phyloP scores from a whole-genome alignment of 2,888 invertebrate species.

The Eupithecia exiguata region DNA sequence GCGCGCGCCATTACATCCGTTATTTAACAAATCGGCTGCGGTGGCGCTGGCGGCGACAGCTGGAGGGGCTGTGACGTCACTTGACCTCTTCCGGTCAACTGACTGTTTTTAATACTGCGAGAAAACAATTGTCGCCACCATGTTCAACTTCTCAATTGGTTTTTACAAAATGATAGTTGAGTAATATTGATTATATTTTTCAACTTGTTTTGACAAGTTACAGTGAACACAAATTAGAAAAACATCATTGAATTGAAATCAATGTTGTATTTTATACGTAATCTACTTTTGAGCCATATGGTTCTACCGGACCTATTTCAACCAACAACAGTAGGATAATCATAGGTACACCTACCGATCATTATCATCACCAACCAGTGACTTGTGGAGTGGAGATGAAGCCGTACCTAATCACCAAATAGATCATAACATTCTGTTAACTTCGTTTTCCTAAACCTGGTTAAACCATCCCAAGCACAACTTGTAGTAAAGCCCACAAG shows the following conservation, averaged over 20 bases:
- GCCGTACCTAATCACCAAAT: background rate
- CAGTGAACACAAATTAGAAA: no score
- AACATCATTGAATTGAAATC: no score
- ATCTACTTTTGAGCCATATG: background rate
- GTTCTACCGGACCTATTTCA: background rate
- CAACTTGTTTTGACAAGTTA: no score
- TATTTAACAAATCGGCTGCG: slow-evolving; percentile 43
- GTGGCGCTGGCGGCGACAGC: slow-evolving; percentile 40
- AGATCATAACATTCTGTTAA: background rate
- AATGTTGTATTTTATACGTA: no score
- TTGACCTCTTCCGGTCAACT: slow-evolving; percentile 9
- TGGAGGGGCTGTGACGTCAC: slow-evolving; percentile 17
- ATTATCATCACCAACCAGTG: background rate
- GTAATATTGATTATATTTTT: background rate
- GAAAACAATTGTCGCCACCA: slow-evolving; percentile 3
- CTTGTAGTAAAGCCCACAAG: background rate
- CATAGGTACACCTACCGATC: no score
- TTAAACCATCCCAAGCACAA: background rate
- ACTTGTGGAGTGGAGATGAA: background rate
- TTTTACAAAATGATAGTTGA: background rate
- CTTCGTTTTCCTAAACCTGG: background rate
- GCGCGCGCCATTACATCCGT: slow-evolving; percentile 41
- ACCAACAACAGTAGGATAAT: no score
- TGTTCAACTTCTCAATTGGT: background rate
- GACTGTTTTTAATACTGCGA: background rate